phyloP scores from a whole-genome alignment of 1,140 invertebrate genomes.

The Nymphalis io region DNA sequence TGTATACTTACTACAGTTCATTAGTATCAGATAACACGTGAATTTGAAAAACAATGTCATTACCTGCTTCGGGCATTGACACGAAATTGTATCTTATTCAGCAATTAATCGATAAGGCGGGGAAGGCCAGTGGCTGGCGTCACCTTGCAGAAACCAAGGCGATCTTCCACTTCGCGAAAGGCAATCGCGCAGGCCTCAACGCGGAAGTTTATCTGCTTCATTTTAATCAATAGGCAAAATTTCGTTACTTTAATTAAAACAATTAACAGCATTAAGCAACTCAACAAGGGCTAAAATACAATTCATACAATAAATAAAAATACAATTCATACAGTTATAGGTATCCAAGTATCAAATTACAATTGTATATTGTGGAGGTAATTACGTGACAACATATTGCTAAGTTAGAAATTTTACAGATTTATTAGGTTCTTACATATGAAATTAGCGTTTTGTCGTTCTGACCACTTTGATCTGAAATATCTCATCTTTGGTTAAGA shows the following conservation, averaged over 20 bases:
- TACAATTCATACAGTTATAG: too few species aligned
- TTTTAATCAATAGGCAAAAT: slow-evolving; percentile 19
- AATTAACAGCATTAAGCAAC: too few species aligned
- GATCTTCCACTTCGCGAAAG: slow-evolving; percentile 28
- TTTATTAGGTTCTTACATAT: too few species aligned
- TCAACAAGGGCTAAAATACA: too few species aligned
- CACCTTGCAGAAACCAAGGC: slow-evolving; percentile 41
- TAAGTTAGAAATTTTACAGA: too few species aligned
- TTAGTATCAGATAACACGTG: slow-evolving; percentile 20
- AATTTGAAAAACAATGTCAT: slow-evolving; percentile 28
- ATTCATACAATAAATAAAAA: too few species aligned
- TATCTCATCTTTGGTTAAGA: too few species aligned
- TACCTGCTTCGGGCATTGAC: slow-evolving; percentile 44
- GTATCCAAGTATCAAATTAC: too few species aligned
- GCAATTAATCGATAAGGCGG: slow-evolving; percentile 38
- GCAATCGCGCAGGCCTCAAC: slow-evolving; percentile 15
- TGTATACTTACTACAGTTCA: not conserved
- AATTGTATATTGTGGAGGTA: too few species aligned
- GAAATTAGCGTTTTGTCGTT: too few species aligned
- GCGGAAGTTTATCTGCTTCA: slow-evolving; percentile 35
- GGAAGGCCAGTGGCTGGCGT: slow-evolving; percentile 37
- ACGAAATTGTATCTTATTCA: slow-evolving; percentile 39
- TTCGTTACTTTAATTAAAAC: slow-evolving; percentile 12
- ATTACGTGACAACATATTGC: too few species aligned
- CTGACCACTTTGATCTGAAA: too few species aligned